Base-by-base conservation (phyloP, 2,888 invertebrate species). In the Linnaemya tessellans region DNA sequence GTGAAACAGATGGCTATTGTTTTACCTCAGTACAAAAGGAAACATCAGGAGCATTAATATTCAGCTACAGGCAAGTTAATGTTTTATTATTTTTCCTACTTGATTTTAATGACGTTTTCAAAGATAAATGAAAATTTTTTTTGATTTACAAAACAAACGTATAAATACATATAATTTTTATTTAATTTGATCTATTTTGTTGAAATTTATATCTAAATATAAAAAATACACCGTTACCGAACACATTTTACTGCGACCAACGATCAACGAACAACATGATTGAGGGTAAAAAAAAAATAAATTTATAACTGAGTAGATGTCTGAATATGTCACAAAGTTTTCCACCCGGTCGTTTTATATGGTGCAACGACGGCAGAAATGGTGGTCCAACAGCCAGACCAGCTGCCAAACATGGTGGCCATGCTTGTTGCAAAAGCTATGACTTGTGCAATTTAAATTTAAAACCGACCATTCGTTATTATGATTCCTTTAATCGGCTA, bases 1-100 rank as follows among this genome's bases (percentile, higher is more conserved):
- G 98, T 93, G 95, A 95, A 92, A 98, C 98, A 5, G 97, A 97
- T 93, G 98, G 98, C 58, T 96, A 95, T 91, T 98, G 98, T 92
- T 97, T 96, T 90, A 96, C 97, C 3, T 96, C 97, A 78, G 95
- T 96, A 85, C 95, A 94, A 74, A 91, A 90, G 87, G 89, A 89
- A 64, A 68, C 65, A 13, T 88, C 88, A 35, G 87, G 84, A 81
- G 87, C 88, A 62, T 89, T 91, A 67, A 89, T 94, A 88, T 95
- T 95, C 91, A 95, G 95, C 78, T 97, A 96, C 94, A 96, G 97
- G 97, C 97, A 95, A 94, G 94, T 71, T 73, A 20, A 25, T 38
- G 46, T 51, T 51, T 51, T 70, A 18, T 58, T 68, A 30, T 22
- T 62, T 22, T 15, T 65, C 3, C 15, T 13, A 20, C 5, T 22